phyloP scores from a whole-genome alignment of 2,888 invertebrate genomes.

The Punctoribates punctum region DNA sequence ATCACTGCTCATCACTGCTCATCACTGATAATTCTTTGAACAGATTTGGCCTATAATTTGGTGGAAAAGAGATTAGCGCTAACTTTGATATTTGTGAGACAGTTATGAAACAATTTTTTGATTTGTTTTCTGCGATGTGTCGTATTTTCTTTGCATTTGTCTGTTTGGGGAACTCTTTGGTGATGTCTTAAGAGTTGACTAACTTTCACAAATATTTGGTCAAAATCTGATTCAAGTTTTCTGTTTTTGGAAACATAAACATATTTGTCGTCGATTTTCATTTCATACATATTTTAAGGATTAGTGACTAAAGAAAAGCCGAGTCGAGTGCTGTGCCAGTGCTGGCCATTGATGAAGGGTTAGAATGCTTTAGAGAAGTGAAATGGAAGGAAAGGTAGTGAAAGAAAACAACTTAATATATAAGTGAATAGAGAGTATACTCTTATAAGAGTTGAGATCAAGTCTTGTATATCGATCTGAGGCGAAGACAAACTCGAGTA shows the following conservation, averaged over 20 bases:
- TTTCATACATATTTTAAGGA: conserved; percentile 9
- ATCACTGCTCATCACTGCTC: too few relatives aligned
- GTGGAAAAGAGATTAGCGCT: too few relatives aligned
- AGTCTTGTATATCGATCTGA: conserved; percentile 17
- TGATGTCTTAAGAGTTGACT: neutral
- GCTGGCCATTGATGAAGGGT: too few relatives aligned
- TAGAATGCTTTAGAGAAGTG: too few relatives aligned
- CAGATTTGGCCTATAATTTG: too few relatives aligned
- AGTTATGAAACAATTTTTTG: too few relatives aligned
- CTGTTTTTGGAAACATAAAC: neutral
- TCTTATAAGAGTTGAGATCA: neutral
- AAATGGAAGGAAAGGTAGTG: neutral
- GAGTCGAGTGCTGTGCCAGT: neutral
- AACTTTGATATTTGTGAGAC: too few relatives aligned
- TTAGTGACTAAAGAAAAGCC: neutral
- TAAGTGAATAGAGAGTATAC: neutral
- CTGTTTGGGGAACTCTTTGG: too few relatives aligned
- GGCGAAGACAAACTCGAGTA: conserved; percentile 17
- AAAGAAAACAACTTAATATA: conserved; percentile 23
- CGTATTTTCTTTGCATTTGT: too few relatives aligned
- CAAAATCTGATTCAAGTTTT: neutral
- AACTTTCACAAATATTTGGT: neutral
- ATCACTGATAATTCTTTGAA: too few relatives aligned
- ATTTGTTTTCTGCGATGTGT: too few relatives aligned
- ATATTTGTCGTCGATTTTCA: neutral